Evolutionary conservation across 2,888 invertebrate species (phyloP).

Genomic region (Apamea monoglypha): DNA sequence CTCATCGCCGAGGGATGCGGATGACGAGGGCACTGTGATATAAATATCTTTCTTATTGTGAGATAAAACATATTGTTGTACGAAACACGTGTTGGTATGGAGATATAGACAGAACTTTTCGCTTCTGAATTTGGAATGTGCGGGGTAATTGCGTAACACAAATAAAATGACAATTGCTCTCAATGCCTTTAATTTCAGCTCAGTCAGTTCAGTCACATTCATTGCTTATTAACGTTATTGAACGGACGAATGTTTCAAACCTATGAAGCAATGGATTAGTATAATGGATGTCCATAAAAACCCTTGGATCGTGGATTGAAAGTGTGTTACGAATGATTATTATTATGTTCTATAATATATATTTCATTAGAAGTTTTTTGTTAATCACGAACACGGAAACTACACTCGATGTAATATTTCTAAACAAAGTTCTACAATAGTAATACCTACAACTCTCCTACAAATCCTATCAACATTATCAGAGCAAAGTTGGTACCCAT

Average conservation of each 20-base stretch:
- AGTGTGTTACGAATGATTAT: too few species aligned
- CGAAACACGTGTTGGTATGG: background rate
- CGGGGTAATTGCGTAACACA: too few species aligned
- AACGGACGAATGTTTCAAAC: too few species aligned
- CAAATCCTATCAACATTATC: background rate
- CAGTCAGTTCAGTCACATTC: too few species aligned
- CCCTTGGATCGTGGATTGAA: too few species aligned
- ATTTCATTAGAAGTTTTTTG: background rate
- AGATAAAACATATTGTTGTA: background rate
- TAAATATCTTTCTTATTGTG: background rate
- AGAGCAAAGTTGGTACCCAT: background rate
- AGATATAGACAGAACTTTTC: background rate
- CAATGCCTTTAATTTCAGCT: too few species aligned
- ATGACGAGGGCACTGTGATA: constrained; percentile 52
- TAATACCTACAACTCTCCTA: background rate
- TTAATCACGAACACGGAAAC: background rate
- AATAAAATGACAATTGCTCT: too few species aligned
- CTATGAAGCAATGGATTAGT: too few species aligned
- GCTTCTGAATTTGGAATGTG: background rate
- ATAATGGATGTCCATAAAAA: too few species aligned
- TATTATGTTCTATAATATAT: too few species aligned
- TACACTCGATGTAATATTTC: background rate
- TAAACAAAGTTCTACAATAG: background rate
- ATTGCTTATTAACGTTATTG: too few species aligned
- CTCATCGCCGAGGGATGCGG: constrained; percentile 16